Conservation (phyloP, 2,888 invertebrate species). For the Tenodera sinensis region DNA sequence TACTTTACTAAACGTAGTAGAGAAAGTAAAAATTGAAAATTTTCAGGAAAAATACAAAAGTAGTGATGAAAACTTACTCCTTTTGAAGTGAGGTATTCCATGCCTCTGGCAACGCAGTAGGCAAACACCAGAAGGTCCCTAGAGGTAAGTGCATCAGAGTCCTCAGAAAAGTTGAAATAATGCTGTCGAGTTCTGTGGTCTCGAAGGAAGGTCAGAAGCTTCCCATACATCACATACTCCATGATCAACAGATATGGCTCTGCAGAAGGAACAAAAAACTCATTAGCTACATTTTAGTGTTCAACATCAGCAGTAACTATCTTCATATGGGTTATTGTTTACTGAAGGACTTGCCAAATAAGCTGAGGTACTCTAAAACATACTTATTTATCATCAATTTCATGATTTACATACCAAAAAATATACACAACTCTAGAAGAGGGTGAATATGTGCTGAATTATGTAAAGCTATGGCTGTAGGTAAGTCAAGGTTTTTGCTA, state of each 20-base stretch:
- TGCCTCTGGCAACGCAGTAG: constrained; percentile 77
- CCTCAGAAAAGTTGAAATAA: constrained; percentile 61
- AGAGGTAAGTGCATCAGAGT: constrained; percentile 59
- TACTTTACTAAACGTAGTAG: too few relatives aligned
- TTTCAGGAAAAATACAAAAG: background rate
- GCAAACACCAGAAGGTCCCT: constrained; percentile 76
- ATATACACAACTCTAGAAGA: too few relatives aligned
- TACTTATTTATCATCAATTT: too few relatives aligned
- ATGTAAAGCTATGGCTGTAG: too few relatives aligned
- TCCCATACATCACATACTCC: constrained; percentile 84
- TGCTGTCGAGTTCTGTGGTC: constrained; percentile 55
- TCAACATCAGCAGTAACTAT: background rate
- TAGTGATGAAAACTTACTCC: constrained; percentile 55
- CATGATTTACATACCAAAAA: too few relatives aligned
- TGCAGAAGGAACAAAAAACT: constrained; percentile 44
- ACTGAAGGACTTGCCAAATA: background rate
- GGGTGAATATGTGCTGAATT: too few relatives aligned
- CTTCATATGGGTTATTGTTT: background rate
- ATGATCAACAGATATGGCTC: constrained; percentile 79
- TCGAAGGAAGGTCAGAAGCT: constrained; percentile 70
- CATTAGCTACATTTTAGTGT: background rate
- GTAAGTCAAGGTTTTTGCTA: too few relatives aligned
- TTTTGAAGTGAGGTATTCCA: constrained; percentile 78
- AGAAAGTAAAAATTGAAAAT: background rate
- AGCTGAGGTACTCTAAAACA: background rate